Evolutionary conservation across 2,113 vertebrate species (phyloP), one percentile per base, ranked within the genome.

Genomic region (Channa maculata): DNA sequence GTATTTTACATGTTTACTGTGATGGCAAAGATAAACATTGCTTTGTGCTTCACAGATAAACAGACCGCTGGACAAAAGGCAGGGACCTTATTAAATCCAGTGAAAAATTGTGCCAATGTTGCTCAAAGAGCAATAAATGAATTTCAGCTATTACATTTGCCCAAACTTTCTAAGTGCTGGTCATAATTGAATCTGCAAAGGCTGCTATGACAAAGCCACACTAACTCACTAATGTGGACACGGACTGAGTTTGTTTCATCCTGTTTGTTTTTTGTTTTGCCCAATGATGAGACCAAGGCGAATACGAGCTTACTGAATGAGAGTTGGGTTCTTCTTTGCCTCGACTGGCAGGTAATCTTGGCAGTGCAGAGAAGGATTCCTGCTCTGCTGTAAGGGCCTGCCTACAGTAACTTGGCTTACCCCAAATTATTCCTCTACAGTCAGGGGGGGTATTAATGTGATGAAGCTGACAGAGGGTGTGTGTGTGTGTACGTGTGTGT

Each of bases 271-370:
- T 10, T 3, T 6, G 3, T 49, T 48, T 45, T 85, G 83, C 89
- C 91, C 91, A 37, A 38, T 94, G 92, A 93, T 94, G 91, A 93
- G 59, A 86, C 86, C 88, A 92, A 92, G 91, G 89, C 88, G 82
- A 92, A 89, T 92, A 87, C 34, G 82, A 93, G 86, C 81, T 61
- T 1, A 75, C 83, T 91, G 82, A 80, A 72, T 15, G 54, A 82
- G 75, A 79, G 65, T 37, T 72, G 75, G 81, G 65, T 63, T 73
- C 77, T 79, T 73, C 66, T 79, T 73, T 51, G 71, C 65, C 72
- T 67, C 54, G 15, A 78, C 39, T 72, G 88, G 82, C 85, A 71
- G 82, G 87, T 92, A 91, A 92, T 92, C 89, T 90, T 93, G 90
- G 91, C 72, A 79, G 86, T 62, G 86, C 71, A 82, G 90, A 44